Evolutionary conservation across 2,888 invertebrate genomes (phyloP), one percentile per base, ranked within the genome.

Genomic region (Torymus auratus): DNA sequence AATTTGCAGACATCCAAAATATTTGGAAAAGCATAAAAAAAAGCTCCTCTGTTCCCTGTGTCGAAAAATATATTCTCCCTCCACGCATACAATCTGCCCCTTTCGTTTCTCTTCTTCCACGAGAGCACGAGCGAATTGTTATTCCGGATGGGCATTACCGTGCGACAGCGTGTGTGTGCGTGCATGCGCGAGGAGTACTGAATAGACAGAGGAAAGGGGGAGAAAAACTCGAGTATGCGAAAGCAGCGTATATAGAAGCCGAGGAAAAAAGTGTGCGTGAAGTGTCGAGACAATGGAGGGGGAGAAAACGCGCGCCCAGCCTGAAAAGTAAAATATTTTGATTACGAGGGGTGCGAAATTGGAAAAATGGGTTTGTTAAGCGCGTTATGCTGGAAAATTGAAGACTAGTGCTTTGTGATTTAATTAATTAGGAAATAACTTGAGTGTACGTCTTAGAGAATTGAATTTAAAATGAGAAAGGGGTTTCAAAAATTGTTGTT

Each of bases 131-230:
- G 15, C 20, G 62, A 72, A 77, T 81, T 77, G 61, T 77, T 77
- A 81, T 81, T 81, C 77, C 61, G 72, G 68, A 73, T 58, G 58
- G 73, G 69, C 72, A 76, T 62, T 67, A 68, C n/a, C 13, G 23
- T 7, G 17, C 17, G 28, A 17, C 41, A 17, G 55, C 23, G 41
- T 41, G 41, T 41, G 41, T 41, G 41, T 41, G 41, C 41, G 41
- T 41, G 41, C 41, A 41, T 41, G 41, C 41, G 41, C 41, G 41
- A 61, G 23, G 56, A 15, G 1, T 20, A 41, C 23, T 13, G 55
- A n/a, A 64, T 28, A 53, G 28, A 76, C 17, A n/a, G 10, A 41
- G 50, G 41, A 7, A 41, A 73, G 55, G 62, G 62, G 62, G 20
- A 55, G 56, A 56, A 68, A 61, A 53, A 69, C 69, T 53, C 28